phyloP scores from a whole-genome alignment of 2,888 invertebrate genomes.

The Serripes groenlandicus region DNA sequence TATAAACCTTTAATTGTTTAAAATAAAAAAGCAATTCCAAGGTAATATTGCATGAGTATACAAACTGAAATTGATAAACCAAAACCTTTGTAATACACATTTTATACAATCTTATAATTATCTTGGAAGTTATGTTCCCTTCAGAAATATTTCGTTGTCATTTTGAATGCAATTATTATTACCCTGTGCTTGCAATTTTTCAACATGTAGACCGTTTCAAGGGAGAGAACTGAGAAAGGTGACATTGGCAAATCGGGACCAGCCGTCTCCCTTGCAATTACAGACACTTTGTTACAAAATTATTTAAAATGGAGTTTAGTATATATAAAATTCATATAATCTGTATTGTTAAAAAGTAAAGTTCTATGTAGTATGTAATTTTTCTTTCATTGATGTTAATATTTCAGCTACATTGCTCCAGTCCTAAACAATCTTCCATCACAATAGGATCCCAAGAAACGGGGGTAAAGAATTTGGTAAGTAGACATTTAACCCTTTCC shows the following conservation, averaged over 20 bases:
- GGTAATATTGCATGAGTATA: too few relatives aligned
- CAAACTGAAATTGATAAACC: too few relatives aligned
- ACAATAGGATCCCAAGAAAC: slow-evolving; percentile 53
- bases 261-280: background rate
- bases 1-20: too few relatives aligned
- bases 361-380: background rate
- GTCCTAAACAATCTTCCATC: slow-evolving; percentile 28
- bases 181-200: too few relatives aligned
- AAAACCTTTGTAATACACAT: too few relatives aligned
- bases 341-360: background rate
- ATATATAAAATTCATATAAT: too few relatives aligned
- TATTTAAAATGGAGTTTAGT: too few relatives aligned
- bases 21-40: too few relatives aligned
- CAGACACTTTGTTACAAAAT: background rate
- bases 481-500: too few relatives aligned
- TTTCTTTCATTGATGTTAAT: slow-evolving; percentile 41
- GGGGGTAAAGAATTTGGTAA: slow-evolving; percentile 57
- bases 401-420: slow-evolving; percentile 63
- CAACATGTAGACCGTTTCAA: background rate
- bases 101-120: too few relatives aligned
- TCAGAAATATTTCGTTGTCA: background rate
- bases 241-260: background rate
- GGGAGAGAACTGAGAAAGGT: background rate
- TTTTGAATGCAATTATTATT: background rate
- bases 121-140: too few relatives aligned